Evolutionary conservation across 53 echinoderm and acorn worm species (phyloP), one percentile per base, ranked within the genome.

Genomic region (Holothuria scabra): DNA sequence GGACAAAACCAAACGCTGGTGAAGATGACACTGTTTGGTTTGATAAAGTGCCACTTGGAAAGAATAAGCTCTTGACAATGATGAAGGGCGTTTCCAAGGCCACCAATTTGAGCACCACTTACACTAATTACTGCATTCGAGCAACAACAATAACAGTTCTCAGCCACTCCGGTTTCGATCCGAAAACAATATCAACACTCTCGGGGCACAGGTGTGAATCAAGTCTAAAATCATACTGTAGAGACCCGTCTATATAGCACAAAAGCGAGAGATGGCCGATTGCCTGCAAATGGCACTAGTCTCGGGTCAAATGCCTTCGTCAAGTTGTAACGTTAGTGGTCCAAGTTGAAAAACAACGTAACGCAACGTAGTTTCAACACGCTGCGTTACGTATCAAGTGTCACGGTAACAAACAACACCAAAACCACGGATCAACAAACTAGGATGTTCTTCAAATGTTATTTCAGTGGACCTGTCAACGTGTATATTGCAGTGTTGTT

Each of bases 61-160:
- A n/a, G n/a, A n/a, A n/a, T n/a, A n/a, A n/a, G n/a, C n/a, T n/a
- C n/a, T n/a, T n/a, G n/a, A n/a, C n/a, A n/a, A n/a, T 86, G 78
- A 86, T 79, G 79, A 48, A 65, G 31, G 35, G 5, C 4, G 65
- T 87, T 3, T 87, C 80, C 20, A 85, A 55, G 31, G 18, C 14
- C 18, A 59, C 74, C 25, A 6, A 74, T 55, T 48, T 85, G 33
- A 56, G 58, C 34, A 61, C 30, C 46, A 32, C 24, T 0, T 82
- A 70, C 46, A 83, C 49, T 13, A 88, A 88, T 59, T 62, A 71
- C 21, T 41, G 61, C 56, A 59, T 83, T 13, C 62, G 61, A 72
- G 83, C 88, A 60, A 83, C 88, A 2, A 65, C 88, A 8, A 88
- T 87, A 24, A 87, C 87, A 4, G 25, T 23, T 0, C 81, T 87